Evolutionary conservation across 2,797 vertebrate genomes (phyloP).

Genomic region (Orientallactaga sibirica): DNA sequence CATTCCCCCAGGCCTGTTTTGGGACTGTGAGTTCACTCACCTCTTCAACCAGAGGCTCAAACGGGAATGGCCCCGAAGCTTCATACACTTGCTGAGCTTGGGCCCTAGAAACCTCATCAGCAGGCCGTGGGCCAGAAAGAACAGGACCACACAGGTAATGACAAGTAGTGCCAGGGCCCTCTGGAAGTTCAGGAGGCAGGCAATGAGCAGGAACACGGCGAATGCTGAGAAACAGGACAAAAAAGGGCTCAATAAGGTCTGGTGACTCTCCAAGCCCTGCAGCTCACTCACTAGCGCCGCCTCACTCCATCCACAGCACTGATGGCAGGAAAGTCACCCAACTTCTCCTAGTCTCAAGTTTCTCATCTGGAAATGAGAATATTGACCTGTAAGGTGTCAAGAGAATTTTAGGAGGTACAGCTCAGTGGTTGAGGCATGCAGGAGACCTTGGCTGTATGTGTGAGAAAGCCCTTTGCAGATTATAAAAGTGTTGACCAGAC

Average conservation of each 20-base stretch:
- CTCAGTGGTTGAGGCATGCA: not conserved
- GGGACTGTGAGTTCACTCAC: conserved; percentile 87
- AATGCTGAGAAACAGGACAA: conserved; percentile 88
- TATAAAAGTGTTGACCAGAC: not conserved
- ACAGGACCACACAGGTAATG: conserved; percentile 90
- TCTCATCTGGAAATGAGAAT: not conserved
- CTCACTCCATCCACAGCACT: not conserved
- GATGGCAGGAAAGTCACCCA: too few species aligned
- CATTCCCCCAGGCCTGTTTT: not conserved
- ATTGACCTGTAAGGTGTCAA: not conserved
- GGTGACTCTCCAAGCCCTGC: not conserved
- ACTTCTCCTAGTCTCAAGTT: not conserved
- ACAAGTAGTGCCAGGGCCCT: conserved; percentile 93
- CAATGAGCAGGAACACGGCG: conserved; percentile 92
- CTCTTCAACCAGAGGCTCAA: conserved; percentile 92
- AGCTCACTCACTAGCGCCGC: not conserved
- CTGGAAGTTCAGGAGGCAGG: conserved; percentile 93
- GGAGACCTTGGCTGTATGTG: not conserved
- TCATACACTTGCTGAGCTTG: conserved; percentile 86
- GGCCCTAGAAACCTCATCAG: conserved; percentile 90
- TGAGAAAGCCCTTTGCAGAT: not conserved
- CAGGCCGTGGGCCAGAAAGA: conserved; percentile 86
- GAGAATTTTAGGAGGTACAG: not conserved
- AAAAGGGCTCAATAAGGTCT: accelerated
- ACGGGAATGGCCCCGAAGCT: conserved; percentile 84